Evolutionary conservation across 2,888 invertebrate genomes (phyloP), one percentile per base, ranked within the genome.

Genomic region (Polymixis flavicincta): DNA sequence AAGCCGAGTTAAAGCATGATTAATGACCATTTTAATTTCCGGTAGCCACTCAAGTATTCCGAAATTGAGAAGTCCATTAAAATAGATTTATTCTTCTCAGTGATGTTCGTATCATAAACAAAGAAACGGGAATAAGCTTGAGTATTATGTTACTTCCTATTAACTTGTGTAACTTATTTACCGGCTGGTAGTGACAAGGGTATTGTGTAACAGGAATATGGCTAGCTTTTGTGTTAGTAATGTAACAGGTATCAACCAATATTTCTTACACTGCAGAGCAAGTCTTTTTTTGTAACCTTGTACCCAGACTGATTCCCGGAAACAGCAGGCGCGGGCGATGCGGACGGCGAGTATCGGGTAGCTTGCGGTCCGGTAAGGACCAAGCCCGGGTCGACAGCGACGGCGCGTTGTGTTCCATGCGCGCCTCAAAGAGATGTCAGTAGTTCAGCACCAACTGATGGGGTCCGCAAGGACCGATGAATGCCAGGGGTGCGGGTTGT

Each of bases 11-110:
- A 63, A 80, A 84, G 75, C 74, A 81, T 83, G 86, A 86, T 86
- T 86, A 86, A 86, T 82, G 86, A 75, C 65, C 78, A 64, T 74
- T 79, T 86, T 86, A 86, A 86, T 86, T 85, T 86, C 86, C 86
- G 85, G 71, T 59, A 57, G 48, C 74, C 69, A 67, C 78, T 77
- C 76, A 74, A 83, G 64, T 78, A 81, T 83, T 79, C 66, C 50
- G 65, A 75, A 77, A 71, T 70, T 77, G 78, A 77, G 70, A 61
- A 81, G 71, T 74, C 69, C 83, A 86, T 85, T 86, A 85, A 76
- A 83, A 85, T 76, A 67, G 75, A 83, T 80, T 69, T 65, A 83
- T 67, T 74, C 78, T 61, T 75, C 71, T 71, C 70, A 82, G 57
- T 71, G 69, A 76, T 76, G 74, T 83, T 60, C 64, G 57, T 64